These are phyloP conservation scores for Sorex araneus DNA, from an alignment of 2,113 vertebrate species.

Conservation along the genomic window DNA sequence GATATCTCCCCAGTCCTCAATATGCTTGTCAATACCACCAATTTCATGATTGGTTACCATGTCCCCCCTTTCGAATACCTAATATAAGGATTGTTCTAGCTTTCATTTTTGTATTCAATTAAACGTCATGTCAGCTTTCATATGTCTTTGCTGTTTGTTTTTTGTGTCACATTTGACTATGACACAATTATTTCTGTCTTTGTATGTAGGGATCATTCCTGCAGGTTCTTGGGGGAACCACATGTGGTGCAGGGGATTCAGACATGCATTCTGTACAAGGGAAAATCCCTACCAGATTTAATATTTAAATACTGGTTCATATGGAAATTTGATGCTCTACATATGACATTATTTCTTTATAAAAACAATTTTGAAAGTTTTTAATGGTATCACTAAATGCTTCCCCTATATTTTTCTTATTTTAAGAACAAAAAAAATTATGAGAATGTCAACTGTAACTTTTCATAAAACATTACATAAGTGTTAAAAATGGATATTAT, in stretches of 20 bases:
- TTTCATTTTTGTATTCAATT: neutral
- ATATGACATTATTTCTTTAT: no score
- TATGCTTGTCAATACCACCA: neutral
- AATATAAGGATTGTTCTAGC: conserved; percentile 19
- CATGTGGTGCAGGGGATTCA: no score
- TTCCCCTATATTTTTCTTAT: neutral
- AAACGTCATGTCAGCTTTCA: neutral
- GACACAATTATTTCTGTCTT: no score
- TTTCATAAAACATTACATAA: conserved; percentile 17
- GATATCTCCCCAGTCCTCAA: no score
- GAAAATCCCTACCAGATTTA: no score
- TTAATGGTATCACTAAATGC: neutral
- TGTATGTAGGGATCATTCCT: no score
- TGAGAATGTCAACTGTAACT: conserved; percentile 1
- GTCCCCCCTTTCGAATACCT: neutral
- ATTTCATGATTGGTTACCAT: neutral
- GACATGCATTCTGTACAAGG: no score
- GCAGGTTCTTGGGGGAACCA: no score
- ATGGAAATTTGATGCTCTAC: neutral
- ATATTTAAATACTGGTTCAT: neutral
- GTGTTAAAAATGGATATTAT: neutral
- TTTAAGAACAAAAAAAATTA: conserved; percentile 10
- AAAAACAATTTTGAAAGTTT: conserved; percentile 23
- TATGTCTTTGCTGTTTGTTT: neutral
- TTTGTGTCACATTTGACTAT: no score